A percentile compares a stretch with the other conserved stretches of the same genome.
Evolutionary conservation across 2,797 vertebrate species (phyloP).

Genomic region (Acanthopagrus latus): DNA sequence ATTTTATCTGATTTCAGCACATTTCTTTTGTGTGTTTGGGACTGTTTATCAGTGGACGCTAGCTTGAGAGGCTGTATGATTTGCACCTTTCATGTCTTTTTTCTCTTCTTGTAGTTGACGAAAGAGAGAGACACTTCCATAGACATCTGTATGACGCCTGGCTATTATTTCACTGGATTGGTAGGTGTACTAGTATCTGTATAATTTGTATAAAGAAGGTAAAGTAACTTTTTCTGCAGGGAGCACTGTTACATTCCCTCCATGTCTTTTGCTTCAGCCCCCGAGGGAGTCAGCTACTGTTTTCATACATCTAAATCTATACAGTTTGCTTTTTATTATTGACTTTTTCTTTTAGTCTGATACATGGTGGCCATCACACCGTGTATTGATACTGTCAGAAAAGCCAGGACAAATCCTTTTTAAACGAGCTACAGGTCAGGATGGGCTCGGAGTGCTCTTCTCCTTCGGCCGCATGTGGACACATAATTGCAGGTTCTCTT

Average conservation of each 20-base stretch:
- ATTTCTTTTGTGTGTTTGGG: too few species aligned
- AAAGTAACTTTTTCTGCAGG: conserved; percentile 3
- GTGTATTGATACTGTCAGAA: conserved; percentile 62
- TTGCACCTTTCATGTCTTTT: too few species aligned
- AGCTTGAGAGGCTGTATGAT: too few species aligned
- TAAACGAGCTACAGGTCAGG: conserved; percentile 63
- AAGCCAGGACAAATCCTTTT: conserved; percentile 52
- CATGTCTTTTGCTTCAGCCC: background rate
- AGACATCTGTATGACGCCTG: too few species aligned
- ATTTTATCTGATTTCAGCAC: too few species aligned
- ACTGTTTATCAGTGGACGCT: too few species aligned
- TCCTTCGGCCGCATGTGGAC: conserved; percentile 48
- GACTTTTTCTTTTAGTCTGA: conserved; percentile 57
- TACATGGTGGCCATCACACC: conserved; percentile 40
- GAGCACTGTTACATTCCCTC: conserved; percentile 8
- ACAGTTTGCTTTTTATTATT: conserved; percentile 48
- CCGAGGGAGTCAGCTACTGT: conserved; percentile 10
- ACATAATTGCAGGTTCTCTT: conserved; percentile 55
- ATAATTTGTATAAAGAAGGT: background rate
- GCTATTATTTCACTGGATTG: background rate
- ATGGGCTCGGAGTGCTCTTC: conserved; percentile 28
- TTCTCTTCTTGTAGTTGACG: too few species aligned
- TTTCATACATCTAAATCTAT: conserved; percentile 20
- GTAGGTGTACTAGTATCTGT: background rate
- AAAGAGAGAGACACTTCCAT: too few species aligned